phyloP scores from a whole-genome alignment of 2,797 vertebrate genomes.

The Falco novaeseelandiae region DNA sequence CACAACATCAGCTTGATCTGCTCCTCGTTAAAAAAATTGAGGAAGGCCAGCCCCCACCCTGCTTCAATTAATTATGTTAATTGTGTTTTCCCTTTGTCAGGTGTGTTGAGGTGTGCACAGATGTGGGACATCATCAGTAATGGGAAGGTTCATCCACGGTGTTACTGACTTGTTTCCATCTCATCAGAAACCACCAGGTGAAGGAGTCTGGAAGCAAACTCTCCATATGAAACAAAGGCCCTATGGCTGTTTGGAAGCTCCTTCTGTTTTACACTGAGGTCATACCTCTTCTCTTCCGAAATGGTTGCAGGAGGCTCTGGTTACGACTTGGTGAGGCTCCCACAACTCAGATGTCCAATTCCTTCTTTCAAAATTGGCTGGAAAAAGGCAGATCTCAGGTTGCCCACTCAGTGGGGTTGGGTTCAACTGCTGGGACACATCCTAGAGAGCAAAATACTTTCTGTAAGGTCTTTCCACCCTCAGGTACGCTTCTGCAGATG shows the following conservation, averaged over 20 bases:
- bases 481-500: background rate
- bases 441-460: background rate
- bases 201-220: background rate
- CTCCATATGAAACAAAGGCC: background rate
- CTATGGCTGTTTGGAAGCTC: background rate
- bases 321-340: background rate
- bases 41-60: background rate
- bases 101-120: slow-evolving; percentile 11
- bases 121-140: background rate
- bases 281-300: background rate
- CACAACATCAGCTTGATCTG: background rate
- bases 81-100: background rate
- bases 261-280: background rate
- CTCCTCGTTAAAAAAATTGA: background rate
- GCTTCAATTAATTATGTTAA: slow-evolving; percentile 25
- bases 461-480: background rate
- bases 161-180: background rate
- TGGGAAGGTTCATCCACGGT: background rate
- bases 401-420: background rate
- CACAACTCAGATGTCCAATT: background rate
- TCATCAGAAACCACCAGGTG: background rate
- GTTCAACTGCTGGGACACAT: background rate
- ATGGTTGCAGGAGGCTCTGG: background rate
- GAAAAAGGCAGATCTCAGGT: background rate
- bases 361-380: background rate